Conservation (phyloP, 1,140 invertebrate genomes). For the Cydia strobilella region DNA sequence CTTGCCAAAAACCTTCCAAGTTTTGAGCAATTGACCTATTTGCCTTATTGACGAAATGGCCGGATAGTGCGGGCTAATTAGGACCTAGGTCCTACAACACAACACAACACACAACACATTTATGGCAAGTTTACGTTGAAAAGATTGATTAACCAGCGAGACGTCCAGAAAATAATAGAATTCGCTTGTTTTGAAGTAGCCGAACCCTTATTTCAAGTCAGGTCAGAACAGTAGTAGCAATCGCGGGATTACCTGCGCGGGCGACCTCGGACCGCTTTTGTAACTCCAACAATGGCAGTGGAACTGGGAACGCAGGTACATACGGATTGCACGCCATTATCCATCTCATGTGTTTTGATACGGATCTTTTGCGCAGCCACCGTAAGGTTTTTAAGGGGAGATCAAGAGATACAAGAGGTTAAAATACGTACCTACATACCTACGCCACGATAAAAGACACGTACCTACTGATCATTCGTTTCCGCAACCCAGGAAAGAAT, state of each 20-base stretch:
- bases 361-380: slow-evolving; percentile 32
- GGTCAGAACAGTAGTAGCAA: slow-evolving; percentile 22
- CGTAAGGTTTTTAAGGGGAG: neutral
- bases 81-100: too few relatives aligned
- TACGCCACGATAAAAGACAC: neutral
- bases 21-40: neutral
- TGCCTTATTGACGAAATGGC: neutral
- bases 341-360: slow-evolving; percentile 35
- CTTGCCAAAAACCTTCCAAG: neutral
- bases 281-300: slow-evolving; percentile 48
- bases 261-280: slow-evolving; percentile 45
- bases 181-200: neutral
- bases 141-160: neutral
- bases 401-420: slow-evolving; percentile 5
- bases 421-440: neutral
- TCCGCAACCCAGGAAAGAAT: neutral
- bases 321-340: slow-evolving; percentile 36
- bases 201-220: neutral
- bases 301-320: slow-evolving; percentile 40
- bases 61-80: too few relatives aligned
- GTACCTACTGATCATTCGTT: neutral
- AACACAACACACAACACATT: neutral
- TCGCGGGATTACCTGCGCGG: slow-evolving; percentile 46
- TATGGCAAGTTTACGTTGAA: neutral
- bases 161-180: neutral